These are phyloP conservation scores for Hybognathus amarus DNA, from an alignment of 2,797 vertebrate genomes.

Conservation along the genomic window DNA sequence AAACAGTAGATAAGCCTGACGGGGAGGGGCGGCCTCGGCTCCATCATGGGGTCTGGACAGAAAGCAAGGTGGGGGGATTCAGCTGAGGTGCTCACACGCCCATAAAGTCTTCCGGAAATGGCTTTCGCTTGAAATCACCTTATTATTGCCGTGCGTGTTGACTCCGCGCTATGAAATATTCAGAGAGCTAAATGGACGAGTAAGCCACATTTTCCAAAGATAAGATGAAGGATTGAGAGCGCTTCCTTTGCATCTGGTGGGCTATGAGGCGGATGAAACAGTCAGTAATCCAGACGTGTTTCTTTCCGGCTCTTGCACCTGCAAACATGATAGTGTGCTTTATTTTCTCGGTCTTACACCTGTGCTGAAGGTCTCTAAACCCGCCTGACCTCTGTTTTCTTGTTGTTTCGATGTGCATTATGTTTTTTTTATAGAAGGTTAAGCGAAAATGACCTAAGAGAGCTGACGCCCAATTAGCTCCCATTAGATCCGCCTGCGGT, in stretches of 20 bases:
- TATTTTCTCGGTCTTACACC: conserved; percentile 49
- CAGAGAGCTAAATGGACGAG: conserved; percentile 61
- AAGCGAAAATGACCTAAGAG: conserved; percentile 61
- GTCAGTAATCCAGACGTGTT: conserved; percentile 34
- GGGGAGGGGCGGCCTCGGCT: conserved; percentile 43
- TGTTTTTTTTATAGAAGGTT: conserved; percentile 52
- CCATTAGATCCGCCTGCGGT: conserved; percentile 60
- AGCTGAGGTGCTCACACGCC: conserved; percentile 33
- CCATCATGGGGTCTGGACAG: conserved; percentile 39
- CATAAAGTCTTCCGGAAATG: conserved; percentile 55
- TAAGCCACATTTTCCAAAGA: conserved; percentile 59
- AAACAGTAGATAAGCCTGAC: conserved; percentile 56
- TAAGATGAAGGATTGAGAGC: conserved; percentile 55
- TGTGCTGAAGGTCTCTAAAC: conserved; percentile 50
- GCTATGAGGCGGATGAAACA: conserved; percentile 49
- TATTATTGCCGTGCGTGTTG: conserved; percentile 57
- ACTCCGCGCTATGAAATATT: conserved; percentile 57
- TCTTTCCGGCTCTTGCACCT: conserved; percentile 50
- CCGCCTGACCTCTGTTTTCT: conserved; percentile 49
- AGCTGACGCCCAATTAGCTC: conserved; percentile 62
- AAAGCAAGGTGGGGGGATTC: conserved; percentile 10
- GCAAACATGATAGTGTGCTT: conserved; percentile 50
- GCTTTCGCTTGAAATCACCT: conserved; percentile 58
- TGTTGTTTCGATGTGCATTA: conserved; percentile 57
- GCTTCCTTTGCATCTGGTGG: conserved; percentile 59